Evolutionary conservation across 2,797 vertebrate genomes (phyloP), one percentile per base, ranked within the genome.

Genomic region (Falco biarmicus): DNA sequence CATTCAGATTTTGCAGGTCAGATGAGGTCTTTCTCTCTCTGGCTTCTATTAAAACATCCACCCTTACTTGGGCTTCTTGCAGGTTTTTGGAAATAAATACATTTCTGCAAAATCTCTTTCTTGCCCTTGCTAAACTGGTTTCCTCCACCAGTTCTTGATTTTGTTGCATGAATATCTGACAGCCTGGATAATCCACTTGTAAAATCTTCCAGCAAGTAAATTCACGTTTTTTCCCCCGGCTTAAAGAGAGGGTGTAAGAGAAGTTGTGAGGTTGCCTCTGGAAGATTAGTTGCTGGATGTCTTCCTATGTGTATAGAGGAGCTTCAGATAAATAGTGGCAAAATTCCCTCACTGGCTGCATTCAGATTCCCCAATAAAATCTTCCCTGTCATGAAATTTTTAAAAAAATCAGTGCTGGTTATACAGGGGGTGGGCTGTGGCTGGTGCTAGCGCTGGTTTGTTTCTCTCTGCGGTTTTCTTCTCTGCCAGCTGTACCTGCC

Each of bases 11-110:
- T 77, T 78, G 48, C 21, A 39, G 95, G 92, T 96, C 92, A 80
- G 68, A 83, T 79, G 68, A 96, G 90, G 90, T 87, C 78, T 85
- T 91, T 83, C 68, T 61, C 17, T 82, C 71, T 82, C 56, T 57
- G 71, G 43, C 37, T 96, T 92, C 89, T 83, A 82, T 57, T 88
- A 73, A 71, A 95, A 65, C 26, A 81, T 71, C 53, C 53, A 37
- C 29, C 63, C 39, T 45, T 84, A 76, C 59, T 79, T 90, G 88
- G 77, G 84, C 26, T 73, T 73, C 59, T 56, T 82, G 66, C 66
- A 91, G 53, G 37, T 75, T 93, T 90, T 78, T 85, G 57, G 84
- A 75, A 89, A 92, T 87, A 83, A 95, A 83, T 59, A 43, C 4
- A 21, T 48, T 86, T 74, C 78, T 94, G 75, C 87, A 95, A 94